Percentiles rank a stretch among this genome's conserved stretches.
phyloP scores from a whole-genome alignment of 2,888 invertebrate species.

The Prosapia bicincta region DNA sequence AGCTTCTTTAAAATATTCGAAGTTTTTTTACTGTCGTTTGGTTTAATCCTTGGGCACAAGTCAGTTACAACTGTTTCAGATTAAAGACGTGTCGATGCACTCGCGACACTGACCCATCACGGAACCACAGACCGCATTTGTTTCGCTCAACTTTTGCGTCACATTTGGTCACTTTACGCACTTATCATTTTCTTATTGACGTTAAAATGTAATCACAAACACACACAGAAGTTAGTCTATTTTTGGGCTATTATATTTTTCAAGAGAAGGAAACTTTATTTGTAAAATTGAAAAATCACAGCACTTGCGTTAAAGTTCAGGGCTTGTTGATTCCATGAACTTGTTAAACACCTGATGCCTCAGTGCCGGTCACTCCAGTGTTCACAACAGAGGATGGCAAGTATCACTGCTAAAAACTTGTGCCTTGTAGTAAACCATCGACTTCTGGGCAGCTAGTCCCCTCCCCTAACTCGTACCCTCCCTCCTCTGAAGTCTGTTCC shows the following conservation, averaged over 20 bases:
- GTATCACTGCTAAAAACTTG: conserved; percentile 2
- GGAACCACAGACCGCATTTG: not conserved
- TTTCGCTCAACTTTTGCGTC: not conserved
- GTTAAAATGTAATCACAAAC: not conserved
- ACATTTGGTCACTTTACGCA: not conserved
- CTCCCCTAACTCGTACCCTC: not conserved
- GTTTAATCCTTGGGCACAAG: not conserved
- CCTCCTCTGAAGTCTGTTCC: not conserved
- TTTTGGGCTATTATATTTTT: not conserved
- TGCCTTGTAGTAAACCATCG: not conserved
- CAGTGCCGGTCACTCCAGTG: not conserved
- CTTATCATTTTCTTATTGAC: not conserved
- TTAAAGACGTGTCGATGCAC: not conserved
- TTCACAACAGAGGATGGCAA: not conserved
- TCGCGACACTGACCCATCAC: not conserved
- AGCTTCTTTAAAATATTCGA: no score
- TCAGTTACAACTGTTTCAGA: not conserved
- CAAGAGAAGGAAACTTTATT: not conserved
- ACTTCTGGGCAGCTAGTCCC: conserved; percentile 2
- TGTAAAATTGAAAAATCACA: not conserved
- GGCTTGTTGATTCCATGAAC: not conserved
- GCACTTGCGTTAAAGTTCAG: not conserved
- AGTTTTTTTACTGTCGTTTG: not conserved
- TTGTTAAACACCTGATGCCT: not conserved
- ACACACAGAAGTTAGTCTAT: not conserved